Evolutionary conservation across 2,113 vertebrate species (phyloP).

Genomic region (Thryonomys swinderianus): DNA sequence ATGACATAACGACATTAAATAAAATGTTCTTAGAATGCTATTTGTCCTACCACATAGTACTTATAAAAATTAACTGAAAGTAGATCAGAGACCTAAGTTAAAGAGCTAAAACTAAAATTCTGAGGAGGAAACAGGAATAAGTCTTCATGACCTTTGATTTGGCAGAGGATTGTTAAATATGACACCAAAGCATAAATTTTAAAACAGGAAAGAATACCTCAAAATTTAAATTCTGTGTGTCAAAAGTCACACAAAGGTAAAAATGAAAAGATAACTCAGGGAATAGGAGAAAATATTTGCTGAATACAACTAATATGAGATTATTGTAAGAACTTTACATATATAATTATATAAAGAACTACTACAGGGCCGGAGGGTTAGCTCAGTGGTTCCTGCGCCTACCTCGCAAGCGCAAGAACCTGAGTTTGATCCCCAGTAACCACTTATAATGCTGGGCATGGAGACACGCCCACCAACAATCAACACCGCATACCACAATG

Average conservation of each 20-base stretch:
- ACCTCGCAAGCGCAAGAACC: too few relatives aligned
- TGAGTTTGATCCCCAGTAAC: too few relatives aligned
- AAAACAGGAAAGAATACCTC: background rate
- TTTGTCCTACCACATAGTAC: background rate
- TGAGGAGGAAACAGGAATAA: background rate
- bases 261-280: background rate
- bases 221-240: conserved; percentile 5
- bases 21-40: background rate
- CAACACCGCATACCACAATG: too few relatives aligned
- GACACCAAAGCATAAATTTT: background rate
- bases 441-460: too few relatives aligned
- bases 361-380: too few relatives aligned
- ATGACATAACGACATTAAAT: background rate
- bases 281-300: background rate
- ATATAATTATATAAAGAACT: background rate
- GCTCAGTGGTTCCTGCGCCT: too few relatives aligned
- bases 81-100: background rate
- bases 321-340: background rate
- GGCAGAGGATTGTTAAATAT: background rate
- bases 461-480: too few relatives aligned
- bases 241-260: background rate
- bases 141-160: background rate
- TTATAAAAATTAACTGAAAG: background rate
- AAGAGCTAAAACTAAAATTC: background rate
- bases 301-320: background rate